Base-by-base conservation (phyloP, 1,140 invertebrate species). In the Drosophila novamexicana region DNA sequence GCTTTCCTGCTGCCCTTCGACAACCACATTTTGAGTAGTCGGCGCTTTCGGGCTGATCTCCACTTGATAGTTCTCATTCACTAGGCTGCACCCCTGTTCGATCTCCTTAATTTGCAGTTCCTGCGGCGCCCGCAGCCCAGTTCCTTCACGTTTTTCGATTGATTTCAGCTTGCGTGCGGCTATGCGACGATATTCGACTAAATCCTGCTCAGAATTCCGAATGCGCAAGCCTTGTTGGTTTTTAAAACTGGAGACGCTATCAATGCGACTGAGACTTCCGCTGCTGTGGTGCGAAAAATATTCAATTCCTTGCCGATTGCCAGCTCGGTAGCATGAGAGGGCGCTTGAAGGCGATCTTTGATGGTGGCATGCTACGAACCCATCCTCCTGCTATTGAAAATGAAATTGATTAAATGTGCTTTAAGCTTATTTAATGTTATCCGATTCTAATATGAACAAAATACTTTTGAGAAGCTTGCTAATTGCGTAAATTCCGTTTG, bases 221-320 rank as follows among this genome's bases (percentile, higher is more conserved):
- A 37, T 22, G 2, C 16, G 36, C 0, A 18, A 32, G n/a, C 50
- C 59, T 0, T 29, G 44, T 2, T 12, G 14, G 32, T 62, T 49
- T 29, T 36, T 42, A 29, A 70, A 49, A 6, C 36, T 69, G 42
- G 56, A 63, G 3, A 58, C 4, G 16, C 76, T 79, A 14, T 54
- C 40, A 37, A 53, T 70, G 10, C 66, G 62, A 52, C 49, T 79
- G 0, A 63, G 18, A 37, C 32, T 63, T 7, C 45, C 53, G 32
- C 3, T 22, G 0, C 14, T n/a, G 32, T 42, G 42, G n/a, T 32
- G 47, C 7, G 10, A 10, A 39, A n/a, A 49, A 5, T n/a, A 14
- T 0, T 10, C 1, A 6, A 1, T 10, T n/a, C 29, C 10, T 12
- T 10, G 22, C 7, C 12, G 0, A 1, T 5, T 5, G 22, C 45